Percentiles rank a stretch among this genome's conserved stretches.
Evolutionary conservation across 2,113 vertebrate genomes (phyloP).

Genomic region (Tretioscincus oriximinensis): DNA sequence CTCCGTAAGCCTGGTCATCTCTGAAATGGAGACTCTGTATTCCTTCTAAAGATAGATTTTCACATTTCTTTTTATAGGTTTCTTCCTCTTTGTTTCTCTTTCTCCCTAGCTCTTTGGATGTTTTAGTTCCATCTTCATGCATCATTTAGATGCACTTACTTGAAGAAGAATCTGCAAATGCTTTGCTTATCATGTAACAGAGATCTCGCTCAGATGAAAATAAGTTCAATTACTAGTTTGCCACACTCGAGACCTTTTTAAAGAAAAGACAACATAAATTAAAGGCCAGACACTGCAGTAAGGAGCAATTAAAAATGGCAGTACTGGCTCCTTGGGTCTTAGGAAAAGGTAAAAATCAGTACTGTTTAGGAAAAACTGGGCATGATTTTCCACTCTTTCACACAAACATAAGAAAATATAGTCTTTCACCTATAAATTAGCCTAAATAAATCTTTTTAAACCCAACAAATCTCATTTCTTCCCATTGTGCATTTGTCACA

Average conservation of each 20-base stretch:
- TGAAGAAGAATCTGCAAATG: too few species aligned
- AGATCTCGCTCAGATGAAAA: slow-evolving; percentile 4
- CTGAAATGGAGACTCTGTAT: too few species aligned
- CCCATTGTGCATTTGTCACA: background rate
- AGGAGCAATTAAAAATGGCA: slow-evolving; percentile 25
- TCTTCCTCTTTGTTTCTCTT: too few species aligned
- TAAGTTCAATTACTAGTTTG: slow-evolving; percentile 31
- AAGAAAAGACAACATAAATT: slow-evolving; percentile 40
- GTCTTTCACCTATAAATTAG: background rate
- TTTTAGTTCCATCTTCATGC: too few species aligned
- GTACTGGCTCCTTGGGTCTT: slow-evolving; percentile 19
- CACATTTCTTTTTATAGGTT: too few species aligned
- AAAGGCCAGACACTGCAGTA: slow-evolving; percentile 13
- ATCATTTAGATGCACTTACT: too few species aligned
- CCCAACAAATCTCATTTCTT: background rate
- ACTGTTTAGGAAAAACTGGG: slow-evolving; percentile 12
- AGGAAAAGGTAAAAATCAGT: background rate
- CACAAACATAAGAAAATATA: background rate
- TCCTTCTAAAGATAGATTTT: too few species aligned
- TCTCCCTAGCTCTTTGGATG: too few species aligned
- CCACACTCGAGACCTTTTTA: slow-evolving; percentile 44
- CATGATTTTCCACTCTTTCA: background rate
- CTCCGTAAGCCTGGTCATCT: too few species aligned
- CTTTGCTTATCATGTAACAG: too few species aligned
- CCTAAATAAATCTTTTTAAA: background rate